phyloP scores from a whole-genome alignment of 1,140 invertebrate species.

The Bombyx mandarina region DNA sequence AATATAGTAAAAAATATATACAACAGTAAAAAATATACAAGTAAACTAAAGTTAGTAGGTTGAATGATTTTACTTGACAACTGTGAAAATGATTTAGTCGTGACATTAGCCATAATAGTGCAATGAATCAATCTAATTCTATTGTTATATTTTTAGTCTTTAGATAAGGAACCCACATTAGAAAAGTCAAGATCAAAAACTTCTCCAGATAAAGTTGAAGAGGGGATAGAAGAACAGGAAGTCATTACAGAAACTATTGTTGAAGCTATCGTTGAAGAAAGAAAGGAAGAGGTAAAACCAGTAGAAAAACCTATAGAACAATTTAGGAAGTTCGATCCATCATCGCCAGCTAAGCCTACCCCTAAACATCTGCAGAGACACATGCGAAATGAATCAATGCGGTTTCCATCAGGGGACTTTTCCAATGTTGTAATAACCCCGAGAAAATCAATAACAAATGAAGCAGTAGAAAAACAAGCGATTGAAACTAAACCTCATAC shows the following conservation, averaged over 20 bases:
- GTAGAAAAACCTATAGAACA: constrained; percentile 45
- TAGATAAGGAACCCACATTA: constrained; percentile 51
- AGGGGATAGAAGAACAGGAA: constrained; percentile 30
- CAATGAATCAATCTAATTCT: not conserved
- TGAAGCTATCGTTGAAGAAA: constrained; percentile 30
- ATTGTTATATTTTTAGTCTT: not conserved
- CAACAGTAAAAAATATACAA: too few relatives aligned
- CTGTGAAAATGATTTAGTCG: not conserved
- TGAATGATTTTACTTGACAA: too few relatives aligned
- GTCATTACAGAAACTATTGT: constrained; percentile 3
- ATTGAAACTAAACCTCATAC: constrained; percentile 45
- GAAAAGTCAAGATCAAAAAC: constrained; percentile 49
- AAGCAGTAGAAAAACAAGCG: constrained; percentile 42
- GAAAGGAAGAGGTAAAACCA: constrained; percentile 41
- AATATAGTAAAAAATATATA: too few relatives aligned
- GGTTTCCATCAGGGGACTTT: constrained; percentile 68
- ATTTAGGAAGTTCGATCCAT: constrained; percentile 58
- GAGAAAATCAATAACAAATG: constrained; percentile 55
- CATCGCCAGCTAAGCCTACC: constrained; percentile 63
- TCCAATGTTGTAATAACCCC: constrained; percentile 66
- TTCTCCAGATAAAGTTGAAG: constrained; percentile 44
- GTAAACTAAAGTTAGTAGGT: too few relatives aligned
- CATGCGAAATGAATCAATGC: constrained; percentile 70
- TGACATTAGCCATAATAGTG: not conserved
- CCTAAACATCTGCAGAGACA: constrained; percentile 68